phyloP scores from a whole-genome alignment of 2,797 vertebrate genomes.

The Pitangus sulphuratus region DNA sequence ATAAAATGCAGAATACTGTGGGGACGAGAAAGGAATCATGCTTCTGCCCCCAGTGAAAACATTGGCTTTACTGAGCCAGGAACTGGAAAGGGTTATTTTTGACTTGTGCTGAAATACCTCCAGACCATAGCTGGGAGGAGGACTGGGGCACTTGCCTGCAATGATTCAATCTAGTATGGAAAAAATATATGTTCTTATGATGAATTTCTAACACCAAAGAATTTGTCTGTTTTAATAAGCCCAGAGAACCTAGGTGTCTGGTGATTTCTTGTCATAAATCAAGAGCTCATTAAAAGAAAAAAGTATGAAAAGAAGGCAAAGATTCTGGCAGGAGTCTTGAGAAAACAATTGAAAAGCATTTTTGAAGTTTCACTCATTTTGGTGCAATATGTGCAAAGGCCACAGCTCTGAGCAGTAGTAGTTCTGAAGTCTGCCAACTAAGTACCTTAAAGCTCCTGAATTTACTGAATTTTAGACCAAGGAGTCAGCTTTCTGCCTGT shows the following conservation, averaged over 20 bases:
- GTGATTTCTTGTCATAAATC: slow-evolving; percentile 74
- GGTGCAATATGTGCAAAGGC: slow-evolving; percentile 20
- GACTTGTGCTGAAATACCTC: neutral
- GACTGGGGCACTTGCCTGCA: neutral
- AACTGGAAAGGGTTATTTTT: slow-evolving; percentile 24
- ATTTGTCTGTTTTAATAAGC: slow-evolving; percentile 78
- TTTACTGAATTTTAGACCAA: neutral
- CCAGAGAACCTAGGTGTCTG: slow-evolving; percentile 62
- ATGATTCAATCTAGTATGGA: slow-evolving; percentile 40
- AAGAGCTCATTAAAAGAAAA: slow-evolving; percentile 71
- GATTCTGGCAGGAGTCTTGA: slow-evolving; percentile 40
- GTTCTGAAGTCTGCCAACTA: slow-evolving; percentile 47
- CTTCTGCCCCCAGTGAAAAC: neutral
- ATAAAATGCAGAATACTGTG: neutral
- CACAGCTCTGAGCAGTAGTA: neutral
- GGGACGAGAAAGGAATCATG: neutral
- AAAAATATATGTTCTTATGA: slow-evolving; percentile 40
- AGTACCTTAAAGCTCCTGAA: slow-evolving; percentile 25
- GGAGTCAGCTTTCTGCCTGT: slow-evolving; percentile 17
- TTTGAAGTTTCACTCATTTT: slow-evolving; percentile 52
- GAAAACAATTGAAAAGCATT: slow-evolving; percentile 59
- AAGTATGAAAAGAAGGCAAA: slow-evolving; percentile 35
- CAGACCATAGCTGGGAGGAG: neutral
- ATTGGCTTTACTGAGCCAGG: neutral
- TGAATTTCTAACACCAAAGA: slow-evolving; percentile 63